Evolutionary conservation across 2,797 vertebrate genomes (phyloP), one percentile per base, ranked within the genome.

Genomic region (Discoglossus pictus): DNA sequence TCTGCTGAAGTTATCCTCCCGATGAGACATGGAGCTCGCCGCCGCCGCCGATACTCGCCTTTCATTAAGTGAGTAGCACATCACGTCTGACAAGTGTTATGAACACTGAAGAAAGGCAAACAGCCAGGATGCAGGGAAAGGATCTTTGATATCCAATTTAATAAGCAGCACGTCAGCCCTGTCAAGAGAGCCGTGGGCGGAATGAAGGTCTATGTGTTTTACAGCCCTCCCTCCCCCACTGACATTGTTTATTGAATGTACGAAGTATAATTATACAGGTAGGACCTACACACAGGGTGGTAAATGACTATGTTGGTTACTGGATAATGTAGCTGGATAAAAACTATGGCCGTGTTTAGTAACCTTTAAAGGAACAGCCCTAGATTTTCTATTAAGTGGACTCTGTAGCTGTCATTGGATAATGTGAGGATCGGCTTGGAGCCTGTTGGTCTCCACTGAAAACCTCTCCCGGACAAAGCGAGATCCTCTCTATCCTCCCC

Each of bases 81-180:
- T 70, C 51, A 40, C 21, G 25, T 13, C 59, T 70, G 59, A 70
- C 67, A 70, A 62, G 66, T 15, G 21, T 21, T 62, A 70, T 56
- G 67, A 70, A 17, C 34, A 1, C 47, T n/a, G 64, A 51, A 51
- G 63, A 48, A 48, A 66, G 43, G 64, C 43, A 55, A 47, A 34
- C 59, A 48, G 34, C 8, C 5, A 23, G 20, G 21, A 31, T 18
- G 12, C 15, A 20, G 50, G 8, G 36, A 54, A 23, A 35, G 48
- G 39, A 48, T 31, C 21, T 21, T 15, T 34, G 59, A 69, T 55
- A 69, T 54, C 48, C 48, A 46, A 34, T 42, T 70, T 70, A 70
- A 62, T 70, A 62, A 70, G 67, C 42, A 9, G 67, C 43, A 9
- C 40, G 24, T 69, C 67, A 69, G 21, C 24, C 39, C 39, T 61